Percentiles rank a stretch among this genome's conserved stretches.
phyloP scores from a whole-genome alignment of 1,140 invertebrate species.

The Zaprionus ghesquierei region DNA sequence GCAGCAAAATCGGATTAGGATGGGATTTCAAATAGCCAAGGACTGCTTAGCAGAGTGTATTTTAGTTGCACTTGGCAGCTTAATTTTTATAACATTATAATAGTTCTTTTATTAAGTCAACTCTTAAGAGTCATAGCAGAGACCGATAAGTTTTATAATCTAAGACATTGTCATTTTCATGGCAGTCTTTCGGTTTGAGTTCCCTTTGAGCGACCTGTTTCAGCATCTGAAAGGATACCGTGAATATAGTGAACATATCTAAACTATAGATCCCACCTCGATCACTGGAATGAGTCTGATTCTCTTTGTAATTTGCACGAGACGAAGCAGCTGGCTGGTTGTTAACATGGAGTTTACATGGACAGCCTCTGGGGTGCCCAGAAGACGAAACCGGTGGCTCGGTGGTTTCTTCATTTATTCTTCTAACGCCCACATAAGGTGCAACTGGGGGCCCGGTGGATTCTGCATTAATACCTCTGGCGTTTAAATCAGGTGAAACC shows the following conservation, averaged over 20 bases:
- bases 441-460: too few relatives aligned
- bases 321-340: too few relatives aligned
- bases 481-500: too few relatives aligned
- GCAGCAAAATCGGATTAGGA: not conserved
- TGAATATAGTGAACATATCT: not conserved
- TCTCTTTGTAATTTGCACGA: too few relatives aligned
- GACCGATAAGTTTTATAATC: too few relatives aligned
- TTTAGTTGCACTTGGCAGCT: not conserved
- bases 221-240: not conserved
- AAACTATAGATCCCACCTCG: not conserved
- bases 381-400: too few relatives aligned
- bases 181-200: constrained; percentile 1
- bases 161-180: too few relatives aligned
- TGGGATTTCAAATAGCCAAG: not conserved
- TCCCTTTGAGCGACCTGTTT: not conserved
- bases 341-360: too few relatives aligned
- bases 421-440: too few relatives aligned
- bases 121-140: not conserved
- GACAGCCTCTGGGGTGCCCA: too few relatives aligned
- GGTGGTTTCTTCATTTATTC: too few relatives aligned
- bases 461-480: too few relatives aligned
- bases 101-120: not conserved
- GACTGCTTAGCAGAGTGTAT: not conserved
- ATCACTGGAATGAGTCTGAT: not conserved
- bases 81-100: not conserved